These are phyloP conservation scores for Melanotaenia pygmaea DNA, from an alignment of 2,797 vertebrate species.

Conservation along the genomic window DNA sequence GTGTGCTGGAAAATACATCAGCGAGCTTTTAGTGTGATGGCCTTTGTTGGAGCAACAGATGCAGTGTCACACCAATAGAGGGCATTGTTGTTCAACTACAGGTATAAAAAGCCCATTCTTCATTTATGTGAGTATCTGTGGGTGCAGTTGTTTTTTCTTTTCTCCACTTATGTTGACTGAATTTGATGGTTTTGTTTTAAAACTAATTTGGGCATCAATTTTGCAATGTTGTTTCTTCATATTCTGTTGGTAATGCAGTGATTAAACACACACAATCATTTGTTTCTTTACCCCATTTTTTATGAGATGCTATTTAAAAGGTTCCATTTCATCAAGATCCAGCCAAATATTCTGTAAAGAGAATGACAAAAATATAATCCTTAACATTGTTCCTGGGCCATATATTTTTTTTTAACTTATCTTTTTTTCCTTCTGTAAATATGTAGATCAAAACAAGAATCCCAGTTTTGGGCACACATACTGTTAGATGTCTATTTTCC, in stretches of 20 bases:
- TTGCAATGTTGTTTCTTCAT: slow-evolving; percentile 51
- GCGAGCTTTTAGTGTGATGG: slow-evolving; percentile 52
- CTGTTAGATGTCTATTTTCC: neutral
- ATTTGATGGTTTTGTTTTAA: slow-evolving; percentile 68
- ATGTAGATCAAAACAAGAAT: neutral
- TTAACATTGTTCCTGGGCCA: slow-evolving; percentile 30
- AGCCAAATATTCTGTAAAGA: slow-evolving; percentile 50
- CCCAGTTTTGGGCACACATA: slow-evolving; percentile 9
- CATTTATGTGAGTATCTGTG: slow-evolving; percentile 68
- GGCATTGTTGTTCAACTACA: slow-evolving; percentile 86
- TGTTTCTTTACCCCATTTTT: slow-evolving; percentile 65
- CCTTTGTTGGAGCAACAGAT: slow-evolving; percentile 63
- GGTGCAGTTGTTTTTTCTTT: slow-evolving; percentile 59
- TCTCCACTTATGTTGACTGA: slow-evolving; percentile 44
- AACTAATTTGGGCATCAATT: slow-evolving; percentile 65
- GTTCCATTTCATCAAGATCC: slow-evolving; percentile 73
- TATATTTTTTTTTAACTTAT: neutral
- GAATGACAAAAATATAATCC: slow-evolving; percentile 47
- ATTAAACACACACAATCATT: slow-evolving; percentile 62
- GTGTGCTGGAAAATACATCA: slow-evolving; percentile 72
- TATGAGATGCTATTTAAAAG: slow-evolving; percentile 77
- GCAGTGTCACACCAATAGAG: slow-evolving; percentile 81
- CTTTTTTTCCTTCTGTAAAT: neutral
- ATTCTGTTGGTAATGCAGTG: slow-evolving; percentile 46
- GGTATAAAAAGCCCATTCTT: slow-evolving; percentile 51